Base-by-base conservation (phyloP, 2,113 vertebrate species). In the Eurystomus gularis region DNA sequence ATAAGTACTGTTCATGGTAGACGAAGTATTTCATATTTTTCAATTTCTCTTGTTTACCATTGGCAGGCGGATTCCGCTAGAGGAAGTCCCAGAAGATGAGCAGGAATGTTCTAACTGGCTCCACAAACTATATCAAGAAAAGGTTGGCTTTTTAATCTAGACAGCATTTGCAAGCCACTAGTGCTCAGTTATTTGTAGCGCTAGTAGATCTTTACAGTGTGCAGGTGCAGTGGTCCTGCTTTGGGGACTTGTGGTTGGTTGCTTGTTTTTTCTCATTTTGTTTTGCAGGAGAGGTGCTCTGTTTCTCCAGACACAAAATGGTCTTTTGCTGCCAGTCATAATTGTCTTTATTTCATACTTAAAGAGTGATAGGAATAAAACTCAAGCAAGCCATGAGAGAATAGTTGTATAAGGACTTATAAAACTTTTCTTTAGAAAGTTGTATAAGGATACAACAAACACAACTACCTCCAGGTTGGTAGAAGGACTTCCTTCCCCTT, bases 61-160 rank as follows among this genome's bases (percentile, higher is more conserved):
- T 93, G 95, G 49, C 97, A 99, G 99, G 97, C 97, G 99, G 82
- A 99, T 99, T 96, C 99, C 99, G 8, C 96, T 99, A 40, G 98
- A 99, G 58, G 96, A 97, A 10, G 96, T 99, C 82, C 99, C 99
- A 6, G 98, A 99, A 64, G 99, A 98, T 6, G 99, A 99, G 78
- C 96, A 97, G 13, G 97, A 98, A 75, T 99, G 99, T 86, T 98
- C 98, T 0, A 97, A 97, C 60, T 99, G 99, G 99, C 98, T 99
- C 15, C 99, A 99, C 96, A 99, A 98, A 88, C 98, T 99, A 8
- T 99, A 99, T 96, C 99, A 99, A 97, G 99, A 99, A 96, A 99
- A 99, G 98, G 99, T 99, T 70, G 95, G 97, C 62, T 64, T 62
- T 70, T 44, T 48, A n/a, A 18, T 78, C 48, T 70, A 44, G 49